phyloP scores from a whole-genome alignment of 1,140 invertebrate species.

The Patella vulgata region DNA sequence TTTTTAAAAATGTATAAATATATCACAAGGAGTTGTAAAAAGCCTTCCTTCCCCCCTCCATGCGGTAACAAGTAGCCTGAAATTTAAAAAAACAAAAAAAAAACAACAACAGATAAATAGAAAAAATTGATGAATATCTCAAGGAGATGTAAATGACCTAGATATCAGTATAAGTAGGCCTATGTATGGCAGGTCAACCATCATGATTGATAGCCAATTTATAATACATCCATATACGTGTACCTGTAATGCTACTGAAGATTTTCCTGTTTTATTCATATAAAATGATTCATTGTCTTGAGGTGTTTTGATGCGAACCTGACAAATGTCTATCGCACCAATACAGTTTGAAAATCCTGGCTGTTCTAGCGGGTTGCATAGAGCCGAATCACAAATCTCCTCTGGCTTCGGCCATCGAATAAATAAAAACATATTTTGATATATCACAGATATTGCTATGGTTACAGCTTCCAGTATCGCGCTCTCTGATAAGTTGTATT shows the following conservation, averaged over 20 bases:
- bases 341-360: constrained; percentile 7
- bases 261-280: constrained; percentile 11
- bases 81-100: no score
- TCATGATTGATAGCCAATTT: no score
- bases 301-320: constrained; percentile 11
- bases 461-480: background rate
- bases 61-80: no score
- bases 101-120: no score
- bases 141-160: no score
- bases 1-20: no score
- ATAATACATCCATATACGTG: no score
- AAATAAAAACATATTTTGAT: constrained; percentile 17
- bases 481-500: constrained; percentile 1
- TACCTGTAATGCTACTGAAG: constrained; percentile 16
- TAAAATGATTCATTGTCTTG: constrained; percentile 9
- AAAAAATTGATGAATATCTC: no score
- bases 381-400: background rate
- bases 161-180: no score
- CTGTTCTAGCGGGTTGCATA: constrained; percentile 1
- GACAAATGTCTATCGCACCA: constrained; percentile 22
- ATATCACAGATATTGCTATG: constrained; percentile 8
- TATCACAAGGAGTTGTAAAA: no score
- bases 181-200: no score
- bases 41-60: no score
- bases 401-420: constrained; percentile 19